Conservation (phyloP, 1,140 invertebrate genomes). For the Varroa destructor region DNA sequence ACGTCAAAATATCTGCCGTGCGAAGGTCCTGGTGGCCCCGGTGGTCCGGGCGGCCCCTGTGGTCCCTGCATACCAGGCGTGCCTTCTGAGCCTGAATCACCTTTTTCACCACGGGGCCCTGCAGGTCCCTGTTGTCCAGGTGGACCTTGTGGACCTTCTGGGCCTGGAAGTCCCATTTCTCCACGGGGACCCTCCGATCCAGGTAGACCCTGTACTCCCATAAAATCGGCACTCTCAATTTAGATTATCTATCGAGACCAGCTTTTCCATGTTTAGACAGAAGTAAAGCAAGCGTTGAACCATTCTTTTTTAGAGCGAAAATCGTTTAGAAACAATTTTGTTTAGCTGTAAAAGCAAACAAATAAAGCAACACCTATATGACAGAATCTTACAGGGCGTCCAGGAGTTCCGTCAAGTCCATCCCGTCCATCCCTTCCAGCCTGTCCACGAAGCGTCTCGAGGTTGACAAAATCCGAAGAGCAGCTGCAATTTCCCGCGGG, state of each 20-base stretch:
- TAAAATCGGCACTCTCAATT: too few species aligned
- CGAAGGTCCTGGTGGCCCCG: constrained; percentile 9
- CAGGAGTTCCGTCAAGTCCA: constrained; percentile 13
- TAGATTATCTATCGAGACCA: too few species aligned
- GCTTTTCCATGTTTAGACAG: too few species aligned
- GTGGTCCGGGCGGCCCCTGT: constrained; percentile 13
- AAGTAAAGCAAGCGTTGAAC: too few species aligned
- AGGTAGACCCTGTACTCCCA: neutral
- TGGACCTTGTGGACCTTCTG: constrained; percentile 17
- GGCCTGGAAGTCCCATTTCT: constrained; percentile 22
- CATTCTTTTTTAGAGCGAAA: too few species aligned
- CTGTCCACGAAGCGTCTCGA: neutral
- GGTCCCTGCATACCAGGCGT: constrained; percentile 5
- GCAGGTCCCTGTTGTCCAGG: neutral
- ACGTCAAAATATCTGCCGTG: constrained; percentile 24
- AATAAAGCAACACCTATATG: neutral
- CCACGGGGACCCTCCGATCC: constrained; percentile 12
- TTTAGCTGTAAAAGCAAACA: too few species aligned
- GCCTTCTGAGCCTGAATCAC: constrained; percentile 5
- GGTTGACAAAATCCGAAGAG: neutral
- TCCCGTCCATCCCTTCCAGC: neutral
- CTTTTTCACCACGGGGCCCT: constrained; percentile 13
- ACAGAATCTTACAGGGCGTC: neutral
- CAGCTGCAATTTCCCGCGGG: constrained; percentile 17
- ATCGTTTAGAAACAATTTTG: too few species aligned